These are phyloP conservation scores for Hozukius guyotensis DNA, from an alignment of 2,797 vertebrate species.

Conservation along the genomic window DNA sequence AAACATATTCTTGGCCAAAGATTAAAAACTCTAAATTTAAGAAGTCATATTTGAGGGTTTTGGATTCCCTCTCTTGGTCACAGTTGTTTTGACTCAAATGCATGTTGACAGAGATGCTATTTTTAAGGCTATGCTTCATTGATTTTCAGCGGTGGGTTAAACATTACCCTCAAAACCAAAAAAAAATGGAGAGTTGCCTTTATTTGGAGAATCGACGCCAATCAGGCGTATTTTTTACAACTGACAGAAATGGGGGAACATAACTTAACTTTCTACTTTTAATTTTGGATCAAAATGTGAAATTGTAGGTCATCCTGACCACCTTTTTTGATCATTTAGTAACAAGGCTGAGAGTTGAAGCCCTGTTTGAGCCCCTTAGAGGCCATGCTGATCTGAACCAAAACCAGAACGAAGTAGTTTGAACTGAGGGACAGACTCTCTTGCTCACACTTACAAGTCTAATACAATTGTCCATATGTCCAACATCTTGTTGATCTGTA, in stretches of 20 bases:
- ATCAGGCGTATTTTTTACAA: neutral
- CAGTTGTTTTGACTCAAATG: neutral
- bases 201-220: neutral
- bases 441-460: neutral
- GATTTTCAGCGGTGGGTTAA: slow-evolving; percentile 48
- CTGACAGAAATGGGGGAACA: neutral
- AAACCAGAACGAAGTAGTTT: neutral
- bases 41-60: neutral
- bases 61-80: neutral
- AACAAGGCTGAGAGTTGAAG: neutral
- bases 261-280: neutral
- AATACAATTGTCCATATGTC: neutral
- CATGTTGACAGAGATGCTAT: slow-evolving; percentile 30
- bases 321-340: neutral
- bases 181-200: neutral
- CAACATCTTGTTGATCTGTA: neutral
- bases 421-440: neutral
- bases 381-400: neutral
- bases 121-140: slow-evolving; percentile 54
- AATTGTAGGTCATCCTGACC: neutral
- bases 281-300: neutral
- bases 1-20: neutral
- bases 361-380: neutral
- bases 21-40: neutral
- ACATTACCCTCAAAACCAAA: slow-evolving; percentile 20